phyloP scores from a whole-genome alignment of 2,113 vertebrate genomes.

The Lipotes vexillifer region DNA sequence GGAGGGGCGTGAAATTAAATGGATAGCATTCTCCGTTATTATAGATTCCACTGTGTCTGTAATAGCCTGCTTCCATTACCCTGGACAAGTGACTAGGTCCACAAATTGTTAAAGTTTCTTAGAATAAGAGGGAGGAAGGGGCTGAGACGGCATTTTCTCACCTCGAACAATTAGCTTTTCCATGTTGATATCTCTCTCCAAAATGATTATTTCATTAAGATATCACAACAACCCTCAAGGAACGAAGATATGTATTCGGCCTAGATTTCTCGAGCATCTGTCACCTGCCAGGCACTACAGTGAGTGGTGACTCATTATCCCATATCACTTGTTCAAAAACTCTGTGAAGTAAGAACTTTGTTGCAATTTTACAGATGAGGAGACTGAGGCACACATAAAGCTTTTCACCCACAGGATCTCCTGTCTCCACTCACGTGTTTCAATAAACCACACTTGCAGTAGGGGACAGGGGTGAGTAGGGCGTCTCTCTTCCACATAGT shows the following conservation, averaged over 20 bases:
- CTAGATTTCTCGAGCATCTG: neutral
- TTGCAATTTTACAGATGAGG: neutral
- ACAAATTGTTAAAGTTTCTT: neutral
- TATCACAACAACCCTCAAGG: neutral
- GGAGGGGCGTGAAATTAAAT: neutral
- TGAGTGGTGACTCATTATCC: neutral
- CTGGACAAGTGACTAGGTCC: neutral
- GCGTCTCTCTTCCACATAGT: neutral
- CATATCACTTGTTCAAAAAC: neutral
- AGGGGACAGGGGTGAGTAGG: neutral
- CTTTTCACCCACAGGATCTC: neutral
- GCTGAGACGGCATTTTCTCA: neutral
- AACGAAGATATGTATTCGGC: neutral
- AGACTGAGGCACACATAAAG: neutral
- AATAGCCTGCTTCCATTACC: neutral
- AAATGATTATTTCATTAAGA: neutral
- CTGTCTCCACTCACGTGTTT: neutral
- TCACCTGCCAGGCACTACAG: neutral
- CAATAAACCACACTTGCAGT: neutral
- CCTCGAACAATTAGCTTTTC: neutral
- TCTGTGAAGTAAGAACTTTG: neutral
- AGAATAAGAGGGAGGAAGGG: neutral
- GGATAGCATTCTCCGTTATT: neutral
- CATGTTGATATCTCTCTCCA: neutral
- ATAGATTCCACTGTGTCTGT: neutral